Evolutionary conservation across 2,797 vertebrate genomes (phyloP).

Genomic region (Chelonia mydas): DNA sequence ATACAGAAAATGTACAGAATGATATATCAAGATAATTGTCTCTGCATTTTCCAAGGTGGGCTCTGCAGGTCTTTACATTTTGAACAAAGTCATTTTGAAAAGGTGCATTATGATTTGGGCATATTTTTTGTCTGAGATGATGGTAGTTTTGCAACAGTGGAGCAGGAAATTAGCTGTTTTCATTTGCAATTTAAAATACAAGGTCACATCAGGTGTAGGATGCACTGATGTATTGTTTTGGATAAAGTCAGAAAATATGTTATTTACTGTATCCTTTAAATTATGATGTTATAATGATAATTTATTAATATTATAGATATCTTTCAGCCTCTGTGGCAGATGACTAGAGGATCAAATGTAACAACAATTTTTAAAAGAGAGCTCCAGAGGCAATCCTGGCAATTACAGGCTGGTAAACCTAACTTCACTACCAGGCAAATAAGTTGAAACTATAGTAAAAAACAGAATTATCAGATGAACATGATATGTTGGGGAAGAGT

Average conservation of each 20-base stretch:
- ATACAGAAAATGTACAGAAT: neutral
- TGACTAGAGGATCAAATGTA: neutral
- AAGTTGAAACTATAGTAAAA: neutral
- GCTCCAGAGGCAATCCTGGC: neutral
- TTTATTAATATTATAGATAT: constrained; percentile 29
- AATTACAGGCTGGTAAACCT: neutral
- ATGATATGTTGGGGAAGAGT: neutral
- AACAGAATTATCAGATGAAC: neutral
- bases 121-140: constrained; percentile 45
- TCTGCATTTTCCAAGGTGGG: neutral
- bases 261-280: constrained; percentile 47
- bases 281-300: constrained; percentile 43
- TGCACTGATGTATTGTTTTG: constrained; percentile 58
- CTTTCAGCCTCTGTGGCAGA: neutral
- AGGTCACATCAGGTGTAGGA: constrained; percentile 52
- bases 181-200: constrained; percentile 65
- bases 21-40: neutral
- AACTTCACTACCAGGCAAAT: neutral
- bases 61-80: constrained; percentile 18
- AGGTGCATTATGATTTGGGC: constrained; percentile 23
- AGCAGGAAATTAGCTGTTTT: constrained; percentile 69
- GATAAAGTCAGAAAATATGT: constrained; percentile 48
- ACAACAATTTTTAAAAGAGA: neutral
- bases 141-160: constrained; percentile 61
- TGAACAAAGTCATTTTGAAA: constrained; percentile 45